Evolutionary conservation across 2,113 vertebrate genomes (phyloP), one percentile per base, ranked within the genome.

Genomic region (Pogonocichla stellata): DNA sequence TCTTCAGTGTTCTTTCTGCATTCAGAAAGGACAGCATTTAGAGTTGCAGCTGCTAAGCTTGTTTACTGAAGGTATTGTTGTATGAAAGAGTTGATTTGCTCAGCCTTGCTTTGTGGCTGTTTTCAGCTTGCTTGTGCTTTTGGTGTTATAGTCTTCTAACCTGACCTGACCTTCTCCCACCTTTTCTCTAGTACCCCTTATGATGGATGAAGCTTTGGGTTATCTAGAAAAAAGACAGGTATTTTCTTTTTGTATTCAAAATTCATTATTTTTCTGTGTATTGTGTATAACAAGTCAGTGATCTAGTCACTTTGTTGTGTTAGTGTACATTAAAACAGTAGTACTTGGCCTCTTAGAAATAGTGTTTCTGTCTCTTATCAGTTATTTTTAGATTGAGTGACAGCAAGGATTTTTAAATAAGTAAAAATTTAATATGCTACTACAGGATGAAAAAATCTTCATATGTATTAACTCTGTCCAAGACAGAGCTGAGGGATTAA

Each of bases 171-270:
- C 24, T 87, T 12, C 11, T 66, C 11, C 11, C 17, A 50, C 19
- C 7, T 96, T 92, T 96, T 58, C 33, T 98, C 34, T 96, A 99
- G 99, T 99, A 94, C 99, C 99, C 90, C 96, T 98, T 75, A 99
- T 99, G 99, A 98, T 99, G 98, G 98, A 99, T 94, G 99, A 99
- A 98, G 98, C 99, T 42, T 97, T 99, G 98, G 98, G 97, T 51
- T 99, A 99, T 96, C 97, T 99, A 86, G 99, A 99, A 95, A 98
- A 98, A 79, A 98, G 99, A 98, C 99, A 98, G 98, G 99, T 99
- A 74, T 88, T 72, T 86, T 69, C 20, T 86, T 65, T 85, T 65
- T 61, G 2, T 50, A 31, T 83, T 96, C 34, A 70, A 67, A 80
- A 23, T 85, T 22, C 13, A 17, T 57, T 57, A 7, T 72, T 58